Evolutionary conservation across 2,797 vertebrate species (phyloP).

Genomic region (Spea hammondii): DNA sequence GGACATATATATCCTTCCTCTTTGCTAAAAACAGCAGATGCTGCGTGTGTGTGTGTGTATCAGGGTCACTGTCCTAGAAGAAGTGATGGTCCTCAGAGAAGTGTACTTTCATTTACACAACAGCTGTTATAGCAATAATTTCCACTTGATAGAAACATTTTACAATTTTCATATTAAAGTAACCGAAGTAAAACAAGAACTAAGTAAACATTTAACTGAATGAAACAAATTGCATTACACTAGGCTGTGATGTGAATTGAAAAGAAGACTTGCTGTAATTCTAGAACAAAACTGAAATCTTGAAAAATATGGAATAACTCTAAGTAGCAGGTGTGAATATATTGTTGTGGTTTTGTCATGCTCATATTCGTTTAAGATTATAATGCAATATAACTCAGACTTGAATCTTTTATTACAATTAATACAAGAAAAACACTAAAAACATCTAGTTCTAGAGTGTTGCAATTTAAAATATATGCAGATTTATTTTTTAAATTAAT

Average conservation of each 20-base stretch:
- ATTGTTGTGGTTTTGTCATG: too few species aligned
- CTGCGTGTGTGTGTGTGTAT: constrained; percentile 23
- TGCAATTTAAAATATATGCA: too few species aligned
- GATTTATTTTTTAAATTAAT: too few species aligned
- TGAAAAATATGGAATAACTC: not conserved
- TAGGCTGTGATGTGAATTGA: constrained; percentile 8
- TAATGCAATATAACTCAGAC: too few species aligned
- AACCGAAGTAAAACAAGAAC: constrained; percentile 34
- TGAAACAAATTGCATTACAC: constrained; percentile 25
- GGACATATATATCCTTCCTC: not conserved
- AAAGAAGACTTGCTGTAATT: not conserved
- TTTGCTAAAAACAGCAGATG: constrained; percentile 45
- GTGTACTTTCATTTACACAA: constrained; percentile 45
- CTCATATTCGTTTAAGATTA: too few species aligned
- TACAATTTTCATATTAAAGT: constrained; percentile 33
- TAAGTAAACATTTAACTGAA: constrained; percentile 10
- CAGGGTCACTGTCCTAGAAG: constrained; percentile 48
- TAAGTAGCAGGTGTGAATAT: not conserved
- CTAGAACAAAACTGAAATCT: not conserved
- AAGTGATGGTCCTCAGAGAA: constrained; percentile 44
- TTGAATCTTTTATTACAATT: too few species aligned
- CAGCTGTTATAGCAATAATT: constrained; percentile 45
- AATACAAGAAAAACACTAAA: too few species aligned
- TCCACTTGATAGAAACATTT: constrained; percentile 24
- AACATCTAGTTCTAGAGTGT: too few species aligned